Evolutionary conservation across 2,888 invertebrate species (phyloP), one percentile per base, ranked within the genome.

Genomic region (Uloborus plumipes): DNA sequence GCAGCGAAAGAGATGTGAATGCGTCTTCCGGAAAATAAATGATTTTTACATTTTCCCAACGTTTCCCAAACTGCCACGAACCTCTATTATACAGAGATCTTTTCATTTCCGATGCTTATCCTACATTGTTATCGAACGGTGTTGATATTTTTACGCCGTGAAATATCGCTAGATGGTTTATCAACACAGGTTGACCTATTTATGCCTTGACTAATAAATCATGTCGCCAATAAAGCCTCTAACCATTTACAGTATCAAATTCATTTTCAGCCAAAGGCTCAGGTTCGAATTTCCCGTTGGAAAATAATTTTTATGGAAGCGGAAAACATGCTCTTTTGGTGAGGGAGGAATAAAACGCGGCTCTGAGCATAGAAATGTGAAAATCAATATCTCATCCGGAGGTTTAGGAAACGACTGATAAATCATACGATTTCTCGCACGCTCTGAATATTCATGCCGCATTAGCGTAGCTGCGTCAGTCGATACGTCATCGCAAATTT

Each of bases 381-480:
- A 72, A 79, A 80, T 80, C 80, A 74, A 80, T 80, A 80, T 39
- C 39, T 14, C 70, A 62, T 74, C 72, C 71, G 51, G 51, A 51
- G 64, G 18, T 62, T 73, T 67, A 53, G 79, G 72, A 74, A 80
- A 74, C 39, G 31, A 61, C n/a, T 59, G 64, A 80, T 80, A 80
- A 80, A 74, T 80, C 80, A 74, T 59, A 67, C 49, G 80, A 74
- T 80, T 79, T 70, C 80, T 67, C 79, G 58, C 55, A 58, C 73
- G 61, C 20, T 50, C 74, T 80, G 80, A 80, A 74, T 80, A 80
- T 80, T 80, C 80, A 80, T 80, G 74, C 80, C 50, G 74, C 80
- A 80, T 80, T 70, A 70, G 80, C 47, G 69, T 39, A 20, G 26
- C 67, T n/a, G 16, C 73, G 66, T 58, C 61, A 80, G 80, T 80